Percentiles rank a stretch among this genome's conserved stretches.
phyloP scores from a whole-genome alignment of 2,888 invertebrate species.

The Zele albiditarsus region DNA sequence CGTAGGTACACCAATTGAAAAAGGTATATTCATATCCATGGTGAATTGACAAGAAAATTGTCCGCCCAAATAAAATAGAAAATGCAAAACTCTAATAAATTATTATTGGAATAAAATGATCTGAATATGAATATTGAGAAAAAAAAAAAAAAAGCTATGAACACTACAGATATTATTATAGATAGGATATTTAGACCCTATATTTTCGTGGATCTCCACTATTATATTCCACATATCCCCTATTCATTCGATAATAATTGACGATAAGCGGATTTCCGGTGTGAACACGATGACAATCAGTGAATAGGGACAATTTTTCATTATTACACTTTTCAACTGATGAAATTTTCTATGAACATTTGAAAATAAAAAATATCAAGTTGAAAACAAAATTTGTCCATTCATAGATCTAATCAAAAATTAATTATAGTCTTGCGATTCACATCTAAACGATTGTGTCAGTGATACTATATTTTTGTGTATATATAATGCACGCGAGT shows the following conservation, averaged over 20 bases:
- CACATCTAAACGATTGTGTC: not conserved
- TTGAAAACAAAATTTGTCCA: not conserved
- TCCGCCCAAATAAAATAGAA: too few species aligned
- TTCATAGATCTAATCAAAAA: not conserved
- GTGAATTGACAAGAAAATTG: too few species aligned
- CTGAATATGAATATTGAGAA: too few species aligned
- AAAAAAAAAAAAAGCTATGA: too few species aligned
- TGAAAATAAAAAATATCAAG: not conserved
- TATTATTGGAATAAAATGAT: too few species aligned
- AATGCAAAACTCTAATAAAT: too few species aligned
- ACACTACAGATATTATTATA: too few species aligned
- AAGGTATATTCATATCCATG: too few species aligned
- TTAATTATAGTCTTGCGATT: not conserved
- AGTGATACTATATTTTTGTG: not conserved
- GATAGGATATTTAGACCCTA: too few species aligned
- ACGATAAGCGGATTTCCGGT: slow-evolving; percentile 29
- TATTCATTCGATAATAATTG: slow-evolving; percentile 9
- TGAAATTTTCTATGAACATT: not conserved
- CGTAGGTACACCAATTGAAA: too few species aligned
- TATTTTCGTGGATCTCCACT: not conserved
- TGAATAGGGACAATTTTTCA: slow-evolving; percentile 15
- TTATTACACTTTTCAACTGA: slow-evolving; percentile 19
- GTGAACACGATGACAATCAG: slow-evolving; percentile 30
- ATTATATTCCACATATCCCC: not conserved
- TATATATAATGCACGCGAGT: not conserved